Evolutionary conservation across 2,113 vertebrate species (phyloP).

Genomic region (Tenrec ecaudatus): DNA sequence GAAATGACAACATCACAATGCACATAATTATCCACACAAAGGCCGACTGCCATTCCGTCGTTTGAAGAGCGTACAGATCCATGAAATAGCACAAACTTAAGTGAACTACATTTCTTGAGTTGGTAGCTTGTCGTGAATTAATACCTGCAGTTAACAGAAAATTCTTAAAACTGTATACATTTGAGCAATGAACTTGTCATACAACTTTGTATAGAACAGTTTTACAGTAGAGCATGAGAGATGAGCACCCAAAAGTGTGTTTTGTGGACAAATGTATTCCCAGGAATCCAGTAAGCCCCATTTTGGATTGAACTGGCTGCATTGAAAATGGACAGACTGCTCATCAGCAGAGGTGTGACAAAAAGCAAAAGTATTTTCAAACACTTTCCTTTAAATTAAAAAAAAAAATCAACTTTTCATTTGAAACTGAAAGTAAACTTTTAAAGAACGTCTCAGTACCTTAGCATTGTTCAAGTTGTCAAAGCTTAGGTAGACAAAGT

Average conservation of each 20-base stretch:
- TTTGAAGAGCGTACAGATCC: constrained; percentile 67
- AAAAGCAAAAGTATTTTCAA: constrained; percentile 86
- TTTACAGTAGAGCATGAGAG: constrained; percentile 87
- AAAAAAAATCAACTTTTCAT: constrained; percentile 85
- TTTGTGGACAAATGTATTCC: constrained; percentile 84
- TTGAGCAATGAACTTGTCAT: constrained; percentile 85
- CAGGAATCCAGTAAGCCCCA: constrained; percentile 87
- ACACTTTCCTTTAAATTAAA: constrained; percentile 81
- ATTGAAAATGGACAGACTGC: constrained; percentile 85
- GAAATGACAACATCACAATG: constrained; percentile 80
- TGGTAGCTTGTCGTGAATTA: constrained; percentile 81
- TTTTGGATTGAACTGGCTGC: constrained; percentile 82
- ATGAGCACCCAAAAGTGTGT: constrained; percentile 92
- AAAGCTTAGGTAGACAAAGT: constrained; percentile 91
- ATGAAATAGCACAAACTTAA: constrained; percentile 74
- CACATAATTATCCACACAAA: constrained; percentile 79
- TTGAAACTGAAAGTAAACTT: constrained; percentile 87
- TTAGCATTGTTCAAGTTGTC: constrained; percentile 88
- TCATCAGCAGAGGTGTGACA: constrained; percentile 84
- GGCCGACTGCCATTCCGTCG: constrained; percentile 77
- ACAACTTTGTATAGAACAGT: constrained; percentile 83
- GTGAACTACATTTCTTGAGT: constrained; percentile 78
- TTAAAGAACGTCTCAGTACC: constrained; percentile 85
- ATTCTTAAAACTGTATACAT: constrained; percentile 82
- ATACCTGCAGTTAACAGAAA: constrained; percentile 85